A percentile compares a stretch with the other conserved stretches of the same genome.
phyloP scores from a whole-genome alignment of 2,113 vertebrate species.

The Azemiops feae region DNA sequence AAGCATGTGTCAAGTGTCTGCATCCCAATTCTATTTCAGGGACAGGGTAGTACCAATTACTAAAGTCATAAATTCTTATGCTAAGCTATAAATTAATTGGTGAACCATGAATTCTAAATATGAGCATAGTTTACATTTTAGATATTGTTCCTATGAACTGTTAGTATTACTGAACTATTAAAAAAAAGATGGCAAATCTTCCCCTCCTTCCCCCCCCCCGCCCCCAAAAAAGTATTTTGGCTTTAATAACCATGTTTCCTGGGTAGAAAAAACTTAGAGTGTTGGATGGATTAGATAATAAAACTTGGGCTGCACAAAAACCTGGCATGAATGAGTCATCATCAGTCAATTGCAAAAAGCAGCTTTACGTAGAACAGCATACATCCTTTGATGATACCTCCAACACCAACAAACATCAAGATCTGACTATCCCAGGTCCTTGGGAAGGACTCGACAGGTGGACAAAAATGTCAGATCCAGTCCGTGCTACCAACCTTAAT shows the following conservation, averaged over 20 bases:
- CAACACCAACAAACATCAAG: too few species aligned
- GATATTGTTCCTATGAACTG: background rate
- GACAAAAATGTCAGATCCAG: too few species aligned
- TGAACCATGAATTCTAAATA: background rate
- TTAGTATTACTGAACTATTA: too few species aligned
- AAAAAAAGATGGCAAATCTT: too few species aligned
- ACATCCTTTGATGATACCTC: too few species aligned
- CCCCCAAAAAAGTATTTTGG: too few species aligned
- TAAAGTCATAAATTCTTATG: background rate
- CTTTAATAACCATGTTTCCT: background rate
- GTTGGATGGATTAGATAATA: conserved; percentile 1
- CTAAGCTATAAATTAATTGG: background rate
- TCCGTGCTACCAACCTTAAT: too few species aligned
- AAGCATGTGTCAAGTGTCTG: too few species aligned
- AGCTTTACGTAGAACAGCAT: background rate
- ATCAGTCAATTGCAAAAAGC: too few species aligned
- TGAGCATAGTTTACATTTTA: background rate
- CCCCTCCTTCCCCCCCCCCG: too few species aligned
- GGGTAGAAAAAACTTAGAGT: background rate
- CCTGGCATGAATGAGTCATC: background rate
- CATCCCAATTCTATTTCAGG: background rate
- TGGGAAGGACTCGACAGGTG: too few species aligned
- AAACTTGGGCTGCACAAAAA: background rate
- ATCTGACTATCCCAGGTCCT: too few species aligned
- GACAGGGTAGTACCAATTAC: background rate